These are phyloP conservation scores for Asbolus verrucosus DNA, from an alignment of 1,140 invertebrate species.

Conservation along the genomic window DNA sequence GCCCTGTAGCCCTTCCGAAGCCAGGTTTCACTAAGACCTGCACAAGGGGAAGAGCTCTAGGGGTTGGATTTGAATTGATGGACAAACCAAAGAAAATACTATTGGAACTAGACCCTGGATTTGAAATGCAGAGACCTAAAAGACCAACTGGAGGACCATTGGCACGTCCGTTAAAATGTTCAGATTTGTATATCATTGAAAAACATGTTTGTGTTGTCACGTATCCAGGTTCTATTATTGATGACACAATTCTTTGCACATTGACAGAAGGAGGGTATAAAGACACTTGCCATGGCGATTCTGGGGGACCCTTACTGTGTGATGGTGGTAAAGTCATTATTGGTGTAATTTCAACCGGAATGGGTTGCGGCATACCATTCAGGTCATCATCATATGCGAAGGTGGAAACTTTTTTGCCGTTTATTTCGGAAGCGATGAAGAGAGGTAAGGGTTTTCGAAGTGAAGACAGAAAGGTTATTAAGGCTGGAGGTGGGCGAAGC, in stretches of 20 bases:
- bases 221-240: neutral
- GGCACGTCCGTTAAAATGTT: neutral
- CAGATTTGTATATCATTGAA: neutral
- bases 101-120: no score
- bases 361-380: neutral
- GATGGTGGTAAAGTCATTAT: neutral
- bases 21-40: neutral
- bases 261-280: neutral
- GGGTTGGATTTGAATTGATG: neutral
- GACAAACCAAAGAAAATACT: no score
- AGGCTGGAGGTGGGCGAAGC: no score
- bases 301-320: neutral
- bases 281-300: neutral
- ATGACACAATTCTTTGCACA: neutral
- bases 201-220: neutral
- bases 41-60: neutral
- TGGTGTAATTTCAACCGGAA: neutral
- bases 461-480: no score
- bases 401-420: neutral
- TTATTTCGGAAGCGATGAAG: neutral
- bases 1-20: neutral
- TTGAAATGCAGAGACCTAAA: no score
- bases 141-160: neutral
- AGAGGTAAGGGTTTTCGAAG: no score
- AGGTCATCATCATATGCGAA: neutral